Evolutionary conservation across 2,113 vertebrate species (phyloP).

Genomic region (Spea multiplicata): DNA sequence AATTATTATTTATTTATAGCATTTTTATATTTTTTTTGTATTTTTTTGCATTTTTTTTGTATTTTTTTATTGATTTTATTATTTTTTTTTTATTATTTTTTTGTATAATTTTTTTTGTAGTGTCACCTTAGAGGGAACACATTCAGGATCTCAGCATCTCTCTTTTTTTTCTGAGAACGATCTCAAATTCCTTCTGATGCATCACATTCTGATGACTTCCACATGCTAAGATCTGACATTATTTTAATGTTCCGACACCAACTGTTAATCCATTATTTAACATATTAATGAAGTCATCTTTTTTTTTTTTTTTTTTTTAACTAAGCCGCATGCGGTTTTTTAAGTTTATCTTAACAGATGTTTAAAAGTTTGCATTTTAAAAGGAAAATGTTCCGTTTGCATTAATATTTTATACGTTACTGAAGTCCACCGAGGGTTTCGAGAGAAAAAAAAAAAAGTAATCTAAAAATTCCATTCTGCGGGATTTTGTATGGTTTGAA

Average conservation of each 20-base stretch:
- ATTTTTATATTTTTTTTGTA: too few relatives aligned
- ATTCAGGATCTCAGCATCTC: too few relatives aligned
- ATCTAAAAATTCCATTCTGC: background rate
- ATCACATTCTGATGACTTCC: background rate
- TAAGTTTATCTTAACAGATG: conserved; percentile 25
- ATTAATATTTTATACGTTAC: conserved; percentile 39
- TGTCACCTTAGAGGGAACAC: too few relatives aligned
- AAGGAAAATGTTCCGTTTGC: conserved; percentile 44
- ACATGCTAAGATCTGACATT: conserved; percentile 24
- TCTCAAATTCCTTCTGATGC: background rate
- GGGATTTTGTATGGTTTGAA: background rate
- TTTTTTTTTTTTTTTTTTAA: conserved; percentile 11
- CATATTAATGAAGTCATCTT: conserved; percentile 37
- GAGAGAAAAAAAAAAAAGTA: background rate
- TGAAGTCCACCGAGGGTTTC: background rate
- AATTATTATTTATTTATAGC: too few relatives aligned
- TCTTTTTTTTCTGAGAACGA: too few relatives aligned
- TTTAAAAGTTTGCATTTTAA: conserved; percentile 42
- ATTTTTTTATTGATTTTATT: too few relatives aligned
- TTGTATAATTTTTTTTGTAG: too few relatives aligned
- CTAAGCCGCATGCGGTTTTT: conserved; percentile 6
- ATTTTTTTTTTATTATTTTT: too few relatives aligned
- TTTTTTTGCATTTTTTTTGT: too few relatives aligned
- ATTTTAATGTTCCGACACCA: conserved; percentile 25
- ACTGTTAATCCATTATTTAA: conserved; percentile 26